phyloP scores from a whole-genome alignment of 2,797 vertebrate species.

The Silurus lanzhouensis region DNA sequence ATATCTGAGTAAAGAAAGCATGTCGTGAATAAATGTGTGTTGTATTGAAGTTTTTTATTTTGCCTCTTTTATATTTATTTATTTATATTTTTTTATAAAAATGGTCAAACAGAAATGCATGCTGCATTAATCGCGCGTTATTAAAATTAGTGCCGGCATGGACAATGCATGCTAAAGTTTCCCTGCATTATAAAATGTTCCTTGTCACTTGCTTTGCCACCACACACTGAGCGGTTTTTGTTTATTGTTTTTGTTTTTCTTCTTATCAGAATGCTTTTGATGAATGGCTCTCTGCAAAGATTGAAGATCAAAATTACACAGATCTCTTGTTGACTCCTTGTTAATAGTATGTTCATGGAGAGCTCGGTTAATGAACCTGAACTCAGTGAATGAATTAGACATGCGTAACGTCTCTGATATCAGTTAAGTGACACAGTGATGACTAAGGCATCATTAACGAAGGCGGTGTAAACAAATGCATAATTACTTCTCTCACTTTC shows the following conservation, averaged over 20 bases:
- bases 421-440: conserved; percentile 42
- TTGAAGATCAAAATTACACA: conserved; percentile 49
- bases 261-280: conserved; percentile 56
- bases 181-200: background rate
- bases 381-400: conserved; percentile 51
- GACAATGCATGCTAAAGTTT: conserved; percentile 6
- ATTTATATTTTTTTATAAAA: too few species aligned
- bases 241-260: conserved; percentile 34
- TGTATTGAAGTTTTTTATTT: too few species aligned
- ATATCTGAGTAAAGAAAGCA: too few species aligned
- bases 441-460: conserved; percentile 46
- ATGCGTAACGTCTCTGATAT: conserved; percentile 43
- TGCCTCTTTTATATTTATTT: too few species aligned
- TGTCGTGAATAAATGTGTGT: too few species aligned
- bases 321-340: conserved; percentile 50
- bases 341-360: conserved; percentile 55
- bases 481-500: conserved; percentile 37
- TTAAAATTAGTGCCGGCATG: background rate
- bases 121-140: background rate
- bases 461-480: conserved; percentile 37
- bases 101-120: too few species aligned
- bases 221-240: conserved; percentile 54
- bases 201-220: conserved; percentile 16
- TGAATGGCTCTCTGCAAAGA: conserved; percentile 71
- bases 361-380: conserved; percentile 55